A percentile compares a stretch with the other conserved stretches of the same genome.
phyloP scores from a whole-genome alignment of 64 coral and sea anemone genomes.

The Montipora capricornis region DNA sequence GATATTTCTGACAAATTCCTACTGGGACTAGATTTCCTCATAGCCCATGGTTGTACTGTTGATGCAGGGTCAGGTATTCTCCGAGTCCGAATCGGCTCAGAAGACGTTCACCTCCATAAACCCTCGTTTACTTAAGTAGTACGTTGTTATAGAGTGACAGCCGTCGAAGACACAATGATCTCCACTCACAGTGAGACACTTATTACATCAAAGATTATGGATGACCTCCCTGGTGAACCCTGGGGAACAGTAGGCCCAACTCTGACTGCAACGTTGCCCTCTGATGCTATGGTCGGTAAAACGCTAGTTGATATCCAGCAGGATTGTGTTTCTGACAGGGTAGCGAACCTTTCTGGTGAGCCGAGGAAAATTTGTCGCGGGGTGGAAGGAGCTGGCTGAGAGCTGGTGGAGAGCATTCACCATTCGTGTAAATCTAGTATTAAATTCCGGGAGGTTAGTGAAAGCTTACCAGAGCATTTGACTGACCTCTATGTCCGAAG shows the following conservation, averaged over 20 bases:
- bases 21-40: slow-evolving; percentile 34
- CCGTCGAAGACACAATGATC: not conserved
- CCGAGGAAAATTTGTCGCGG: slow-evolving; percentile 14
- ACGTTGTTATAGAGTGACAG: not conserved
- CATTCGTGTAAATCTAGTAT: not conserved
- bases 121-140: not conserved
- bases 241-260: slow-evolving; percentile 21
- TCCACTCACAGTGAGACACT: not conserved
- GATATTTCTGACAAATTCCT: slow-evolving; percentile 12
- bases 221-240: not conserved
- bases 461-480: not conserved
- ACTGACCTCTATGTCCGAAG: slow-evolving; percentile 16
- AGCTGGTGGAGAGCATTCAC: slow-evolving; percentile 26
- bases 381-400: slow-evolving; percentile 25
- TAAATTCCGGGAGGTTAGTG: not conserved
- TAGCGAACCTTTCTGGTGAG: slow-evolving; percentile 22
- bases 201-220: not conserved
- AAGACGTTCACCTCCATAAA: not conserved
- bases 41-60: slow-evolving; percentile 27
- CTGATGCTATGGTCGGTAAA: slow-evolving; percentile 12
- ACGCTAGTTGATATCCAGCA: slow-evolving; percentile 9
- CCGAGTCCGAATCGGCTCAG: not conserved
- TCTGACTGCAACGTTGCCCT: not conserved
- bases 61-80: not conserved
- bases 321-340: slow-evolving; percentile 3